phyloP scores from a whole-genome alignment of 2,888 invertebrate species.

The Drosophila affinis region DNA sequence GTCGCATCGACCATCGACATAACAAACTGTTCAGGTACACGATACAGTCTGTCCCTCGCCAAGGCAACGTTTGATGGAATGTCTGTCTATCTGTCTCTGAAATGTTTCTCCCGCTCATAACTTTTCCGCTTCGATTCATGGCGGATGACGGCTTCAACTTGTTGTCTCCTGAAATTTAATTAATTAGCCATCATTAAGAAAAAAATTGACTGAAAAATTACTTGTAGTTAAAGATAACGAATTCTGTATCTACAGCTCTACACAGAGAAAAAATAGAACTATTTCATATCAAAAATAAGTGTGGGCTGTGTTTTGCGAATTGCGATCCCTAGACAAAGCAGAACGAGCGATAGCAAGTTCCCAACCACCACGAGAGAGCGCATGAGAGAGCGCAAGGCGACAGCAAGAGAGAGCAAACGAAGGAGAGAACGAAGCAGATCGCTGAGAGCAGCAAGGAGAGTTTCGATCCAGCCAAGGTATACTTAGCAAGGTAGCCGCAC shows the following conservation, averaged over 20 bases:
- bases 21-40: slow-evolving; percentile 58
- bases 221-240: background rate
- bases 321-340: no score
- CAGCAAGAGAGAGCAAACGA: no score
- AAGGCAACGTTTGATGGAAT: slow-evolving; percentile 70
- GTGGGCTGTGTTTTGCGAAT: no score
- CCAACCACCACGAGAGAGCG: no score
- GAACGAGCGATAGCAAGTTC: no score
- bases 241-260: background rate
- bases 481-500: no score
- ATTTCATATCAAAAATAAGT: no score
- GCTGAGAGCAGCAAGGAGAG: no score
- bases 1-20: slow-evolving; percentile 61
- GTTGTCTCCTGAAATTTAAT: slow-evolving; percentile 47
- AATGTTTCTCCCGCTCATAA: slow-evolving; percentile 15
- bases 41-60: slow-evolving; percentile 55
- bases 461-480: no score
- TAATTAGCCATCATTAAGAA: slow-evolving; percentile 40
- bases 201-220: background rate
- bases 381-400: no score
- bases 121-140: slow-evolving; percentile 35
- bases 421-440: no score
- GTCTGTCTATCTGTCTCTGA: slow-evolving; percentile 49
- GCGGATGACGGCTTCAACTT: slow-evolving; percentile 43
- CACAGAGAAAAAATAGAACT: no score